Percentiles rank a stretch among this genome's conserved stretches.
These are phyloP conservation scores for Eumacrocentrus americanus DNA, from an alignment of 2,888 invertebrate genomes.

Conservation along the genomic window DNA sequence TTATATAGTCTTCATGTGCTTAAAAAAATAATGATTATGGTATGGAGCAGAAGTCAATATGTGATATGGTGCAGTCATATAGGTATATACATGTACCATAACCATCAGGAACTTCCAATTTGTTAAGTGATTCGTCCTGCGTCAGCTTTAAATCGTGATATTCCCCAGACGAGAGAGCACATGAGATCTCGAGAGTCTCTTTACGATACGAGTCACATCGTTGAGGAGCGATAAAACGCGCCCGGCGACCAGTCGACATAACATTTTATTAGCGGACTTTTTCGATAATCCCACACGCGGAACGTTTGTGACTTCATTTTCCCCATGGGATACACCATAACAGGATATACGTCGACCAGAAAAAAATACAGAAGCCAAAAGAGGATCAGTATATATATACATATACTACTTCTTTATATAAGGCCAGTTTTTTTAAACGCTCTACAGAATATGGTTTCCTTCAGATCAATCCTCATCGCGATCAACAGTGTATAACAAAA, in stretches of 20 bases:
- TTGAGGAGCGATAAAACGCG: constrained; percentile 34
- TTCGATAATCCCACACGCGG: constrained; percentile 35
- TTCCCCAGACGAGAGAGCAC: constrained; percentile 8
- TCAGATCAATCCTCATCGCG: too few species aligned
- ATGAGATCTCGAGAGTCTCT: constrained; percentile 27
- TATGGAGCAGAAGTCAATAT: too few species aligned
- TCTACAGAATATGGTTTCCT: not conserved
- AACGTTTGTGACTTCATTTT: constrained; percentile 38
- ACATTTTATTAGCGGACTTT: constrained; percentile 40
- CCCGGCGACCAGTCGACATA: constrained; percentile 23
- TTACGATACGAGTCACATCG: constrained; percentile 34
- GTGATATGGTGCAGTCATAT: too few species aligned
- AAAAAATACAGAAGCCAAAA: constrained; percentile 18
- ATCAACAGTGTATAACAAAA: too few species aligned
- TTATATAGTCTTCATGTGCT: too few species aligned
- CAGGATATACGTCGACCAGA: not conserved
- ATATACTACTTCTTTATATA: not conserved
- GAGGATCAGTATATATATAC: constrained; percentile 4
- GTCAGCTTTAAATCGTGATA: constrained; percentile 33
- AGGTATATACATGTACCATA: too few species aligned
- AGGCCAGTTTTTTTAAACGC: not conserved
- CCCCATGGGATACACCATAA: constrained; percentile 28
- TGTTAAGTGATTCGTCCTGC: constrained; percentile 29
- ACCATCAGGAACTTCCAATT: constrained; percentile 32
- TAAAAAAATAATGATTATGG: too few species aligned